Evolutionary conservation across 2,888 invertebrate species (phyloP), one percentile per base, ranked within the genome.

Genomic region (Stegophylla sp.): DNA sequence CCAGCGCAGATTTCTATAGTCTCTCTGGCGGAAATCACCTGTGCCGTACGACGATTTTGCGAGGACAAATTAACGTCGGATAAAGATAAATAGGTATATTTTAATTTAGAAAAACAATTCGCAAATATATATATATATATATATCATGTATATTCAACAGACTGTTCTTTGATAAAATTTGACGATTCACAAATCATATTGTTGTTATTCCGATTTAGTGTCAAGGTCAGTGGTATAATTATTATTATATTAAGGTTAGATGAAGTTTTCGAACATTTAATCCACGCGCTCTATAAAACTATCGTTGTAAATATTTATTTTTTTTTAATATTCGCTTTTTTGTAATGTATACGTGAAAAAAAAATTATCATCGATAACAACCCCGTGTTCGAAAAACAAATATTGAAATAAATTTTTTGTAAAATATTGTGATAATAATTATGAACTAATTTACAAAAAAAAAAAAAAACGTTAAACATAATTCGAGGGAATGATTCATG

Each of bases 31-130:
- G 59, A 61, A 74, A 63, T 74, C 74, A 61, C 48, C 48, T 61
- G 45, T 28, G 48, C 28, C 73, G 26, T 41, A 48, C 17, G 10
- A 75, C 26, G n/a, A 53, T 51, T 75, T 41, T 56, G 5, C 71
- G 41, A 72, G 71, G 41, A 72, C 71, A 34, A 71, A 72, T 72
- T 56, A 41, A 72, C 3, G 56, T 72, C 10, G 23, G 23, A n/a
- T 56, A 23, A 34, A 45, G 12, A 15, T 45, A 45, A 53, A 53
- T 17, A n/a, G 53, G n/a, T n/a, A 15, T 17, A 41, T 41, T 56
- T 23, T 56, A 41, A 41, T 72, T 56, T 56, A 23, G n/a, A n/a
- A 34, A 72, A 72, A 72, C 34, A 72, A 72, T 72, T 56, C 41
- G 41, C 51, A 12, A 53, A n/a, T 15, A 13, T n/a, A 3, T 45